Evolutionary conservation across 1,140 invertebrate species (phyloP), one percentile per base, ranked within the genome.

Genomic region (Orussus abietinus): DNA sequence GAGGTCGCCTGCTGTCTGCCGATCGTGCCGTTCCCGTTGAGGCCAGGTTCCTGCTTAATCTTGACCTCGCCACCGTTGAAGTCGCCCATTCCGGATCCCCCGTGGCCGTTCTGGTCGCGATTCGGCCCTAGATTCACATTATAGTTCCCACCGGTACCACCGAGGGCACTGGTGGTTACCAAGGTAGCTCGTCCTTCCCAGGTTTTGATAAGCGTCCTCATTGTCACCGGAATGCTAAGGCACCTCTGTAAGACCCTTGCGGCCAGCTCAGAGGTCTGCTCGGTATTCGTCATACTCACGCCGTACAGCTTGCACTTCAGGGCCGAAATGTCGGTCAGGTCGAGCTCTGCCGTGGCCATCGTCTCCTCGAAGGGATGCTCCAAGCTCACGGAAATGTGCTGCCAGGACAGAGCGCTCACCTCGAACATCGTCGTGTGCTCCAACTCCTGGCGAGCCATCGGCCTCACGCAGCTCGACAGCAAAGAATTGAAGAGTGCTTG

Each of bases 291-390:
- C 36, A 69, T 64, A 56, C 65, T 81, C 33, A 79, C 67, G 51
- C 80, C 64, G 64, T 81, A 77, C 57, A 78, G 59, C 20, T 70
- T 70, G 74, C 70, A 93, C 59, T 80, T 83, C 0, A 85, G 67
- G 46, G 79, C 83, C 1, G 84, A 84, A 7, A 88, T 81, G 55
- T 95, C 91, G 9, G 81, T 78, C 17, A 98, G 66, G 64, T 96
- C 86, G 40, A 98, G 75, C 60, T 96, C 92, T 10, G 89, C 86
- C 0, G 92, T 96, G 0, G 92, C 87, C 79, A 96, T 85, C 42
- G 86, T 88, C 64, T 96, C 91, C 58, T 95, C 88, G 17, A 87
- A 75, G 0, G 93, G 93, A 75, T 97, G 92, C 64, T 96, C 92
- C 64, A 98, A 82, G 19, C 88, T 87, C 3, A 97, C 81, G 10